Evolutionary conservation across 2,797 vertebrate species (phyloP).

Genomic region (Argyrosomus regius): DNA sequence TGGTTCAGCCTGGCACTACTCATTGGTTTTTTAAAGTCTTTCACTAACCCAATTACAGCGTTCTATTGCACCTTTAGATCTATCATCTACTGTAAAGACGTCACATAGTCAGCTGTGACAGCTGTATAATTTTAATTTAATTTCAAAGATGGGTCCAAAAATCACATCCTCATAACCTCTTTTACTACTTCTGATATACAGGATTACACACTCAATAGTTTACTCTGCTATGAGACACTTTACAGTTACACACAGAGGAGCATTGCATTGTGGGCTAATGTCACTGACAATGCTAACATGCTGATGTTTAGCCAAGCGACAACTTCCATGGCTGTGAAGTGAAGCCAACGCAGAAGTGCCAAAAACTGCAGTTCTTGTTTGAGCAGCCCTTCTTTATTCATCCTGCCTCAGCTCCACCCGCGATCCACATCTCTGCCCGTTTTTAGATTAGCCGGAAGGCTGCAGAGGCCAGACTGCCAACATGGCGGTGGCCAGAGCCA

Average conservation of each 20-base stretch:
- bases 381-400: no score
- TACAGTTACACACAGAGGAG: not conserved
- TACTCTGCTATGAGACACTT: not conserved
- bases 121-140: not conserved
- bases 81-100: conserved; percentile 1
- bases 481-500: no score
- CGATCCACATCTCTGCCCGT: no score
- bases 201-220: not conserved
- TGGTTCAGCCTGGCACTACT: conserved; percentile 59
- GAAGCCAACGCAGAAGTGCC: no score
- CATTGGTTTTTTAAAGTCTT: conserved; percentile 66
- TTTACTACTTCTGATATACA: not conserved
- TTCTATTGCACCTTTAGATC: conserved; percentile 25
- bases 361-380: no score
- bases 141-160: not conserved
- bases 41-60: conserved; percentile 47
- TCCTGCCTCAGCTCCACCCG: no score
- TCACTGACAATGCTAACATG: not conserved
- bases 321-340: no score
- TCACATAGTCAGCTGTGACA: not conserved
- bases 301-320: no score
- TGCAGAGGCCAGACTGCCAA: no score
- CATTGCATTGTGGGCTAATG: not conserved
- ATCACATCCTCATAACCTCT: not conserved
- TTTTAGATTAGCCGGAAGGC: no score